These are phyloP conservation scores for Gambelia wislizenii DNA, from an alignment of 2,797 vertebrate species.

Conservation along the genomic window DNA sequence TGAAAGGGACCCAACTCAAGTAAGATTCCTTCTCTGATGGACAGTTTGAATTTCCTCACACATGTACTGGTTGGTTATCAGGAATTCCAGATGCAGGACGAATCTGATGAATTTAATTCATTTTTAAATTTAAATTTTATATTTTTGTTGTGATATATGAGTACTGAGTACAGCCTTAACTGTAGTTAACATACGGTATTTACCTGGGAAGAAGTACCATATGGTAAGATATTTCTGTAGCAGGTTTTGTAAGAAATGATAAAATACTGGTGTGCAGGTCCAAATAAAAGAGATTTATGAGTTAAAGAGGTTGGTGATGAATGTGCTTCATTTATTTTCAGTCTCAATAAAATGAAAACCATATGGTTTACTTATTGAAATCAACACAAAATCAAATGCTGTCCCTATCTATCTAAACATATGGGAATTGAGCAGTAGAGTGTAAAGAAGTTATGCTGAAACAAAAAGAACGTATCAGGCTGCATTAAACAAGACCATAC, in stretches of 20 bases:
- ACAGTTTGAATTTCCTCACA: conserved; percentile 10
- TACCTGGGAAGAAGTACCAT: background rate
- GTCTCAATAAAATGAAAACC: conserved; percentile 21
- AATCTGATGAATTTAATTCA: background rate
- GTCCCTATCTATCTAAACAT: background rate
- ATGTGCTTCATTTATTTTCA: conserved; percentile 44
- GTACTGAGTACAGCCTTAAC: background rate
- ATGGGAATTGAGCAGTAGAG: background rate
- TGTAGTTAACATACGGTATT: background rate
- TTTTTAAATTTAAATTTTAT: background rate
- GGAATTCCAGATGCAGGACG: background rate
- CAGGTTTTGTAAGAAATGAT: conserved; percentile 17
- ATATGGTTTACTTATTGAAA: conserved; percentile 29
- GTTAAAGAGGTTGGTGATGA: conserved; percentile 41
- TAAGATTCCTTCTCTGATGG: background rate
- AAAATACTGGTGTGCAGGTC: background rate
- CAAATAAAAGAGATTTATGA: conserved; percentile 32
- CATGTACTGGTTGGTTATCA: background rate
- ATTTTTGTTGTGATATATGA: background rate
- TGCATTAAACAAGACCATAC: background rate
- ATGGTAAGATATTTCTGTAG: conserved; percentile 24
- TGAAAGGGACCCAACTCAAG: background rate
- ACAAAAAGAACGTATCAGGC: background rate
- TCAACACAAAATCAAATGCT: conserved; percentile 21
- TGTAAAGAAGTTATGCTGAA: background rate